Conservation (phyloP, 2,888 invertebrate species). For the Pristionchus entomophagus region DNA sequence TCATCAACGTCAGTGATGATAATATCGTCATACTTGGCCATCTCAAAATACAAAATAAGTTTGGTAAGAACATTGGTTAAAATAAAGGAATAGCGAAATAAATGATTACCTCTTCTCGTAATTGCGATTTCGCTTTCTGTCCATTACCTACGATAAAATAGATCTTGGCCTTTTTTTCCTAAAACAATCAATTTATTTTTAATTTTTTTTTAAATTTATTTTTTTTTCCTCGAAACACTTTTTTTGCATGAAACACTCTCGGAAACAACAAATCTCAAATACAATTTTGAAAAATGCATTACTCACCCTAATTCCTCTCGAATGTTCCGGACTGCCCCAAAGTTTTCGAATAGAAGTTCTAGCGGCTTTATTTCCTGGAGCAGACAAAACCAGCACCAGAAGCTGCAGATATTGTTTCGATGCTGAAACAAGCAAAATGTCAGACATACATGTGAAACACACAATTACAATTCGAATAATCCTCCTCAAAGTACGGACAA, state of each 20-base stretch:
- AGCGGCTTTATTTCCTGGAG: neutral
- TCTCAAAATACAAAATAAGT: neutral
- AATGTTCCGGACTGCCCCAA: neutral
- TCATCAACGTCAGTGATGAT: neutral
- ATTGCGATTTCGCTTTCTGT: neutral
- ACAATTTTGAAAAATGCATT: neutral
- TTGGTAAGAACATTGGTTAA: neutral
- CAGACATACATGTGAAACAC: neutral
- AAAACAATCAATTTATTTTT: neutral
- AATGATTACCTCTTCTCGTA: neutral
- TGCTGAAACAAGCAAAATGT: neutral
- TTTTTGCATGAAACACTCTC: too few species aligned
- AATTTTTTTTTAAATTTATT: too few species aligned
- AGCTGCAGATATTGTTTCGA: neutral
- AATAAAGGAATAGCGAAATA: too few species aligned
- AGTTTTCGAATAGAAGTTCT: neutral
- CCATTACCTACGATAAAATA: neutral
- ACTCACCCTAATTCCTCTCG: neutral
- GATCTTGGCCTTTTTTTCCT: neutral
- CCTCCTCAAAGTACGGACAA: too few species aligned
- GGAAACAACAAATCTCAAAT: neutral
- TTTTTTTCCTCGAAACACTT: too few species aligned
- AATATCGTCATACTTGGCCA: neutral
- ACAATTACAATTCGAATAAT: neutral
- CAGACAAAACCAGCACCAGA: neutral